A percentile compares a stretch with the other conserved stretches of the same genome.
Conservation (phyloP, 2,888 invertebrate genomes). For the Nudaria mundana region DNA sequence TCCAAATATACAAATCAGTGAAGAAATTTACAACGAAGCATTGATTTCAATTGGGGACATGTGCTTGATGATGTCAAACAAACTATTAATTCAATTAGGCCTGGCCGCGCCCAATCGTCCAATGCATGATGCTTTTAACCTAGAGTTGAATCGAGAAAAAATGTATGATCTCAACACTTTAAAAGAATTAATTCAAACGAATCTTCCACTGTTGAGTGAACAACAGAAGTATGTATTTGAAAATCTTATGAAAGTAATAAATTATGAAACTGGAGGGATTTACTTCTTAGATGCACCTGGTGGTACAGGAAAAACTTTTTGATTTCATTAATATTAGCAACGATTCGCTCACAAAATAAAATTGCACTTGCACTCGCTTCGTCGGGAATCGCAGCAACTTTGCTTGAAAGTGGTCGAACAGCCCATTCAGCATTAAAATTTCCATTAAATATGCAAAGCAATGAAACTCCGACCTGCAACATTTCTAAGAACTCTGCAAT, state of each 20-base stretch:
- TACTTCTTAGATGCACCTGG: slow-evolving; percentile 12
- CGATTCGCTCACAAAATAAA: slow-evolving; percentile 4
- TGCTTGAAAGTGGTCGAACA: slow-evolving; percentile 21
- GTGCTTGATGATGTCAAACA: slow-evolving; percentile 11
- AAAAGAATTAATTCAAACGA: slow-evolving; percentile 7
- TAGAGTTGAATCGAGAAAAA: slow-evolving; percentile 17
- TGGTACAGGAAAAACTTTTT: slow-evolving; percentile 3
- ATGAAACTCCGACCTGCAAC: slow-evolving; percentile 5
- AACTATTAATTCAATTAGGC: slow-evolving; percentile 21
- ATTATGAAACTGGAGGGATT: slow-evolving; percentile 15
- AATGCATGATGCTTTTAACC: slow-evolving; percentile 21
- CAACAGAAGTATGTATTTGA: slow-evolving; percentile 20
- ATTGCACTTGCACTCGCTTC: slow-evolving; percentile 20
- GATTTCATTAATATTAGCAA: slow-evolving; percentile 1
- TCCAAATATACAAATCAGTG: slow-evolving; percentile 13
- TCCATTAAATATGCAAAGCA: slow-evolving; percentile 3
- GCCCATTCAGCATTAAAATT: slow-evolving; percentile 17
- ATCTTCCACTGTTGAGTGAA: slow-evolving; percentile 16
- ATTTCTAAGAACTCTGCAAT: slow-evolving; percentile 6
- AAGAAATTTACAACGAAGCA: slow-evolving; percentile 15
- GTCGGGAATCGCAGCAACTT: slow-evolving; percentile 23
- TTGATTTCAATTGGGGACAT: slow-evolving; percentile 24
- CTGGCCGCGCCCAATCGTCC: slow-evolving; percentile 16
- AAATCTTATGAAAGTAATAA: slow-evolving; percentile 16
- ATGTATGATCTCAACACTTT: slow-evolving; percentile 10